Evolutionary conservation across 2,888 invertebrate species (phyloP).

Genomic region (Melipona beecheii): DNA sequence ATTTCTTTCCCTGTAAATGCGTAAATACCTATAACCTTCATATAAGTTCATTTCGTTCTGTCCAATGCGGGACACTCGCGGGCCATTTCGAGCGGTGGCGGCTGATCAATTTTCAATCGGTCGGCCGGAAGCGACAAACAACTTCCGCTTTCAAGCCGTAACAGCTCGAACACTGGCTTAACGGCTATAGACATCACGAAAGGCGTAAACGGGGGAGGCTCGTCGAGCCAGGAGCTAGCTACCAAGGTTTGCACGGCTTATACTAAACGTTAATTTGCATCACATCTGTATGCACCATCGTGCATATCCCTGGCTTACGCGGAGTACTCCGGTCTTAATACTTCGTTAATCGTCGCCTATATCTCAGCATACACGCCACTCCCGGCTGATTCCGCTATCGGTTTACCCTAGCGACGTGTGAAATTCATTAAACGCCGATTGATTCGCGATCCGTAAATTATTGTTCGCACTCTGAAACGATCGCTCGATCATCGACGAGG

Average conservation of each 20-base stretch:
- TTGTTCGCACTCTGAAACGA: not conserved
- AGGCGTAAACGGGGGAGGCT: conserved; percentile 42
- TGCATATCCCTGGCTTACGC: conserved; percentile 79
- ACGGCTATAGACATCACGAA: conserved; percentile 57
- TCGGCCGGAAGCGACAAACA: not conserved
- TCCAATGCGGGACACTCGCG: not conserved
- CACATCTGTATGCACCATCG: conserved; percentile 81
- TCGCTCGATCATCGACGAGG: not conserved
- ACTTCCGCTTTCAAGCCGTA: conserved; percentile 29
- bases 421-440: conserved; percentile 29
- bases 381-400: conserved; percentile 30
- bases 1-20: too few species aligned
- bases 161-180: conserved; percentile 56
- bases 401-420: conserved; percentile 24
- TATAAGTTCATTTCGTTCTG: too few species aligned
- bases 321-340: conserved; percentile 80
- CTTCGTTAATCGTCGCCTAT: conserved; percentile 76
- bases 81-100: too few species aligned
- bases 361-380: conserved; percentile 39
- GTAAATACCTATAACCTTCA: too few species aligned
- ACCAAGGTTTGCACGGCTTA: conserved; percentile 76
- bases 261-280: conserved; percentile 82
- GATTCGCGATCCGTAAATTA: too few species aligned
- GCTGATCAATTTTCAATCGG: conserved; percentile 21
- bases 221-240: conserved; percentile 37